Evolutionary conservation across 1,140 invertebrate species (phyloP).

Genomic region (Meloidogyne chitwoodi): DNA sequence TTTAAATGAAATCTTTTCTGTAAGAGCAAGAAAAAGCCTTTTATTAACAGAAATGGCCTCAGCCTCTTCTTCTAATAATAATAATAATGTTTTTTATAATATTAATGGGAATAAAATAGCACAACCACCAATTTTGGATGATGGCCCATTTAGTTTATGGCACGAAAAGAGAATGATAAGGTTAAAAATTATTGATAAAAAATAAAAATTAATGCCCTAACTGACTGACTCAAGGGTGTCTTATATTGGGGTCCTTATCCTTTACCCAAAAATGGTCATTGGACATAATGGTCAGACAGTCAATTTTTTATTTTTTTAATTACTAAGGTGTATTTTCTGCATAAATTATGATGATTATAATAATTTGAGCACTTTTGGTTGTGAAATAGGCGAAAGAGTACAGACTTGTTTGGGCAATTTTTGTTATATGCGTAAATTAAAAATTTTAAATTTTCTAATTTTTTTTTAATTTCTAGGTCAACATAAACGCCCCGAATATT

Average conservation of each 20-base stretch:
- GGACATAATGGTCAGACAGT: no score
- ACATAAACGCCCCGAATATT: slow-evolving; percentile 44
- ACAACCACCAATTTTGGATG: neutral
- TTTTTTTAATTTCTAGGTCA: slow-evolving; percentile 32
- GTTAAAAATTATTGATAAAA: neutral
- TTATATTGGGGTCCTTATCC: no score
- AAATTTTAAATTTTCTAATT: neutral
- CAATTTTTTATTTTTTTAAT: neutral
- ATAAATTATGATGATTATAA: slow-evolving; percentile 50
- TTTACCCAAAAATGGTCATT: no score
- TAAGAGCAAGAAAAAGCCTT: neutral
- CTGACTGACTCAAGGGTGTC: no score
- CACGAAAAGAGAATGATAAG: neutral
- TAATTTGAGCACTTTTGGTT: slow-evolving; percentile 43
- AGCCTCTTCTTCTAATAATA: neutral
- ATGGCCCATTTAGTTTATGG: neutral
- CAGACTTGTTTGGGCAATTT: slow-evolving; percentile 42
- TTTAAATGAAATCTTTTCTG: neutral
- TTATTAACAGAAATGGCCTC: neutral
- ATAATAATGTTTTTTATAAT: neutral
- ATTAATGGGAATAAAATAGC: neutral
- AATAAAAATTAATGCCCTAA: no score
- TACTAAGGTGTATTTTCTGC: slow-evolving; percentile 48
- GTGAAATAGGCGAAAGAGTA: slow-evolving; percentile 17
- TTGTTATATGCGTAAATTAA: slow-evolving; percentile 46